phyloP scores from a whole-genome alignment of 2,797 vertebrate genomes.

The Gouania willdenowi region DNA sequence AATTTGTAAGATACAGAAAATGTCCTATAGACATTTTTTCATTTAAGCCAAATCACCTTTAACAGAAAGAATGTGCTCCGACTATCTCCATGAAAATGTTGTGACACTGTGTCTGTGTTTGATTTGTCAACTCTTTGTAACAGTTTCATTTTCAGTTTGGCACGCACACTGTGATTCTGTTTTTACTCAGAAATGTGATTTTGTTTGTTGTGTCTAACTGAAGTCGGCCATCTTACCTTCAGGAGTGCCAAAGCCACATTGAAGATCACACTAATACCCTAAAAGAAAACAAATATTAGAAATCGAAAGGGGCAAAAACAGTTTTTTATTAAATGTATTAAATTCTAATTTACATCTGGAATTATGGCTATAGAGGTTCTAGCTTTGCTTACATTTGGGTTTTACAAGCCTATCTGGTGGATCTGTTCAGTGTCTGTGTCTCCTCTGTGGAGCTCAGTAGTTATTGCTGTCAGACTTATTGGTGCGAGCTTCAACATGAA shows the following conservation, averaged over 20 bases:
- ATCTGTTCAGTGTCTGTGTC: not conserved
- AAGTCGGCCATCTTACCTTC: conserved; percentile 78
- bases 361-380: no score
- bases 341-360: no score
- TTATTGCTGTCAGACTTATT: not conserved
- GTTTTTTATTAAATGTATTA: no score
- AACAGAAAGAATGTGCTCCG: not conserved
- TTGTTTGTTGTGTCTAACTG: not conserved
- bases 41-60: not conserved
- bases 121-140: conserved; percentile 4
- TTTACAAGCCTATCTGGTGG: no score
- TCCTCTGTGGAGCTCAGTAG: not conserved
- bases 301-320: not conserved
- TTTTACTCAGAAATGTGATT: conserved; percentile 6
- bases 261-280: conserved; percentile 99
- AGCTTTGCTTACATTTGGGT: no score
- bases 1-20: no score
- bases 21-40: no score
- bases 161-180: conserved; percentile 1
- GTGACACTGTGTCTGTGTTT: not conserved
- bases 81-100: not conserved
- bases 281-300: conserved; percentile 13
- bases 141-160: conserved; percentile 1
- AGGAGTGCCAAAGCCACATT: conserved; percentile 94
- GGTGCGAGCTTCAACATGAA: not conserved